These are phyloP conservation scores for Drosophila falleni DNA, from an alignment of 2,888 invertebrate genomes.

Conservation along the genomic window DNA sequence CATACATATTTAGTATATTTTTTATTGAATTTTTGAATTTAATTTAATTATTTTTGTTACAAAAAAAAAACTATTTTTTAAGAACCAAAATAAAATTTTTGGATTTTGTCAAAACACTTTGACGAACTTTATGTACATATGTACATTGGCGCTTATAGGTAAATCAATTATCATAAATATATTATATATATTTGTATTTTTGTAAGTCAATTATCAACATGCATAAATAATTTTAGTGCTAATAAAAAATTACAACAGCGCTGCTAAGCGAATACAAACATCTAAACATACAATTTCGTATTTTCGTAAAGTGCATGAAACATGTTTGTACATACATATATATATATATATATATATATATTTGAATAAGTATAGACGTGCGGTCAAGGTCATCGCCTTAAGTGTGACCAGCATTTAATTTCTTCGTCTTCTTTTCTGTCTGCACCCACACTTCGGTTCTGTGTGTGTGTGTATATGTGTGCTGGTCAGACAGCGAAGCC, in stretches of 20 bases:
- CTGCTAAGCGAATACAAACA: not conserved
- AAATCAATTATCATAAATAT: not conserved
- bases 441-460: constrained; percentile 27
- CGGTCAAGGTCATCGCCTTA: constrained; percentile 54
- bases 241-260: constrained; percentile 3
- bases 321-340: not conserved
- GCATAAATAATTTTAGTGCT: not conserved
- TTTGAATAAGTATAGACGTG: not conserved
- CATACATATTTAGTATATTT: no score
- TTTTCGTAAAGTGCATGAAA: not conserved
- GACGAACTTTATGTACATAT: no score
- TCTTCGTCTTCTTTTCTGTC: constrained; percentile 17
- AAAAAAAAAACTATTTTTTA: no score
- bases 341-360: not conserved
- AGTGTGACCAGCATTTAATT: constrained; percentile 19
- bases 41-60: no score
- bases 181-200: not conserved
- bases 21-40: no score
- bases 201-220: not conserved
- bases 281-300: not conserved
- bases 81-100: no score
- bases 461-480: constrained; percentile 14
- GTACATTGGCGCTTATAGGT: not conserved
- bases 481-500: constrained; percentile 34
- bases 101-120: no score